phyloP scores from a whole-genome alignment of 1,140 invertebrate genomes.

The Pseudomyrmex dendroicus region DNA sequence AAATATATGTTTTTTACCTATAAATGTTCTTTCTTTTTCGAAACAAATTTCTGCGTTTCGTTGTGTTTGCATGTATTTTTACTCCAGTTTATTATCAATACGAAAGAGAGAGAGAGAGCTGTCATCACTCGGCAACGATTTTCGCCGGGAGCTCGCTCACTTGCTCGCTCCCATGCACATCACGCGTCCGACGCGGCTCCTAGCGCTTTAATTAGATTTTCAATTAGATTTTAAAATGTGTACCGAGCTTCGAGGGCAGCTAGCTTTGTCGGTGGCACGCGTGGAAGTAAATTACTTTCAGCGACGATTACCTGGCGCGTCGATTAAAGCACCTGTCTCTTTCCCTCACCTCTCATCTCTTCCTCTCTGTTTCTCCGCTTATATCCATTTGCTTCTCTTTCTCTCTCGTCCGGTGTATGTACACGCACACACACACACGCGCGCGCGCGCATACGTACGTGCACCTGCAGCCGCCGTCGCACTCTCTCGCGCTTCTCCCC shows the following conservation, averaged over 20 bases:
- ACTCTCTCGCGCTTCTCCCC: constrained; percentile 32
- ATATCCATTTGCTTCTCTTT: constrained; percentile 29
- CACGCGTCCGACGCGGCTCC: constrained; percentile 20
- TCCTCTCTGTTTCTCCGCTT: constrained; percentile 10
- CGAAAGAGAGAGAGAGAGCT: background rate
- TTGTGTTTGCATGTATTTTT: background rate
- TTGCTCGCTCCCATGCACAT: constrained; percentile 29
- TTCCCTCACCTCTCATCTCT: background rate
- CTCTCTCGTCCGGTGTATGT: background rate
- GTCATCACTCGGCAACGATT: constrained; percentile 5
- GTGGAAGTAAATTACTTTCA: constrained; percentile 75
- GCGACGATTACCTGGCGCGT: constrained; percentile 71
- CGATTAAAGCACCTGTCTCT: constrained; percentile 65
- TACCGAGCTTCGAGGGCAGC: constrained; percentile 67
- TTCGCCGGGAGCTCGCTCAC: constrained; percentile 7
- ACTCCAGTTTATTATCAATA: constrained; percentile 27
- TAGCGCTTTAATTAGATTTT: constrained; percentile 74
- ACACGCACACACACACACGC: background rate
- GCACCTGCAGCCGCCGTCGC: constrained; percentile 4
- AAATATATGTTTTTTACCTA: too few species aligned
- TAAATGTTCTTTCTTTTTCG: background rate
- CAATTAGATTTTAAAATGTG: constrained; percentile 77
- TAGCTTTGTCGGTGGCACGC: constrained; percentile 75
- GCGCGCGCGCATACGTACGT: constrained; percentile 3
- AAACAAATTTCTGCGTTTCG: background rate